Evolutionary conservation across 2,888 invertebrate species (phyloP).

Genomic region (Eremobia ochroleuca): DNA sequence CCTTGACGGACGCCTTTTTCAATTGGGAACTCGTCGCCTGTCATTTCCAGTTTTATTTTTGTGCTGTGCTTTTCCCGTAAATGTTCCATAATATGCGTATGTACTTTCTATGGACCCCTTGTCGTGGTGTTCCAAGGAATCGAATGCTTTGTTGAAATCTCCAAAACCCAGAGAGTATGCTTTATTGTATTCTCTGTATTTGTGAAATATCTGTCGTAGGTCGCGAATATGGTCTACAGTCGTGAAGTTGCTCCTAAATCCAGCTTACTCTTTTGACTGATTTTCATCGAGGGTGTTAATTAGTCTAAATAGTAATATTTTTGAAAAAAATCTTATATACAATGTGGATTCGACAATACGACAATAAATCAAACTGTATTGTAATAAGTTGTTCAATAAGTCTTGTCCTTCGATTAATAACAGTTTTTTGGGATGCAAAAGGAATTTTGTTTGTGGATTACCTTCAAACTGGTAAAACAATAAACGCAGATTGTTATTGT

Average conservation of each 20-base stretch:
- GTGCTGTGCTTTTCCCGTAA: background rate
- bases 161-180: background rate
- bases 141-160: background rate
- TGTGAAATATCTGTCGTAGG: background rate
- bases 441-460: no score
- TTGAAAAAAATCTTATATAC: no score
- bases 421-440: no score
- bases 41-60: background rate
- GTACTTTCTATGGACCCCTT: background rate
- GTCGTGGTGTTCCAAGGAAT: background rate
- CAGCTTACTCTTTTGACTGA: background rate
- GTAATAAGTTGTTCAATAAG: no score
- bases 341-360: no score
- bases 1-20: background rate
- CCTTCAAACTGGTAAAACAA: no score
- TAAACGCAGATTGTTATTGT: no score
- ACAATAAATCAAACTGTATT: no score
- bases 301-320: background rate
- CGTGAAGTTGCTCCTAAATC: background rate
- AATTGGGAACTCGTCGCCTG: background rate
- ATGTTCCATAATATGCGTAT: background rate
- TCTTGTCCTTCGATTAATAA: no score
- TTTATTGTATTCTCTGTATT: background rate
- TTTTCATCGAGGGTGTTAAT: background rate
- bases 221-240: background rate